Conservation (phyloP, 2,888 invertebrate genomes). For the Ischnura elegans region DNA sequence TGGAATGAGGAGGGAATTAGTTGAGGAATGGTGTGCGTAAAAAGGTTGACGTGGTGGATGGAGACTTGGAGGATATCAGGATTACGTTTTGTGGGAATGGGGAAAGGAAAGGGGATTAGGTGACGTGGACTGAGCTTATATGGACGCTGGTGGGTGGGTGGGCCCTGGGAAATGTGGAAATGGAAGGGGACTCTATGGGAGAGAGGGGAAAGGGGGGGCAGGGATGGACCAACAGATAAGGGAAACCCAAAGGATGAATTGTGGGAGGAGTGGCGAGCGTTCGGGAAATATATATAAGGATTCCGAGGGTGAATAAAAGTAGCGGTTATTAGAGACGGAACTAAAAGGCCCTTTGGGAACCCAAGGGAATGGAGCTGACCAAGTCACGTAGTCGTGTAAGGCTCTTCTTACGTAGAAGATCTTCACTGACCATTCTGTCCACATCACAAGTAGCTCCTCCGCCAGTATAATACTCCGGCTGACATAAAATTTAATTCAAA, state of each 20-base stretch:
- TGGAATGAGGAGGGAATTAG: neutral
- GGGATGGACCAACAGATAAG: conserved; percentile 9
- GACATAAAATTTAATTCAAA: too few species aligned
- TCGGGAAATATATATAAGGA: neutral
- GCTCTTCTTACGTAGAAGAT: neutral
- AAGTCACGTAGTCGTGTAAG: neutral
- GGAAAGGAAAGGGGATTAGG: conserved; percentile 25
- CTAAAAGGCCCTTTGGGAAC: neutral
- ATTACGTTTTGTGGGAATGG: conserved; percentile 4
- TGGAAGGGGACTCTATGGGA: neutral
- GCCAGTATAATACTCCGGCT: too few species aligned
- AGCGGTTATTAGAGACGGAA: neutral
- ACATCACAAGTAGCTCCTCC: too few species aligned
- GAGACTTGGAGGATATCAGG: neutral
- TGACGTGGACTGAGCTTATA: conserved; percentile 30
- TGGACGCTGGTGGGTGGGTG: neutral
- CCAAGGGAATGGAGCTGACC: neutral
- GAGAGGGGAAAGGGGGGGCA: neutral
- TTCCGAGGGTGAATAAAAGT: neutral
- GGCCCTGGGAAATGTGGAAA: neutral
- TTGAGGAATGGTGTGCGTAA: too few species aligned
- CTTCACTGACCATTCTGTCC: neutral
- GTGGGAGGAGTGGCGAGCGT: neutral
- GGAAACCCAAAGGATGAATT: neutral
- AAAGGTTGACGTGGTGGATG: neutral